Evolutionary conservation across 1,140 invertebrate species (phyloP).

Genomic region (Ectropis grisescens): DNA sequence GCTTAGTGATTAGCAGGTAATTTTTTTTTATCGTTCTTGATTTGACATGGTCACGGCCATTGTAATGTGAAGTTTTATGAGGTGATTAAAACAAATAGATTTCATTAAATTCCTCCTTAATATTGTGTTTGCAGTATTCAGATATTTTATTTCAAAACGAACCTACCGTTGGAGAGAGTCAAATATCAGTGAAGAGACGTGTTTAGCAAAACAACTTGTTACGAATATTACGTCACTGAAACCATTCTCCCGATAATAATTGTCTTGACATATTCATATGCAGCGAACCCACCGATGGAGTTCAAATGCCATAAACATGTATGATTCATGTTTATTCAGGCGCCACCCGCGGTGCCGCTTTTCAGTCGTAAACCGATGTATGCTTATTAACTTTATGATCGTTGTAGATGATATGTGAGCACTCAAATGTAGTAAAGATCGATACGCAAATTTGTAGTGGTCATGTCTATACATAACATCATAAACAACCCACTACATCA

Average conservation of each 20-base stretch:
- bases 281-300: no score
- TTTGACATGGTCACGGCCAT: no score
- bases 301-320: constrained; percentile 18
- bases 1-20: no score
- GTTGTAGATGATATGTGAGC: background rate
- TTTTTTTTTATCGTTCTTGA: no score
- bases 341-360: constrained; percentile 5
- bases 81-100: no score
- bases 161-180: no score
- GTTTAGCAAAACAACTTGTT: background rate
- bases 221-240: background rate
- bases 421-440: background rate
- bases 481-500: background rate
- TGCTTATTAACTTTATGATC: background rate
- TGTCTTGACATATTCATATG: no score
- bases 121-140: background rate
- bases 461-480: background rate
- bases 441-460: background rate
- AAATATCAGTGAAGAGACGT: background rate
- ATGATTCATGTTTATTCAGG: constrained; percentile 33
- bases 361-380: no score
- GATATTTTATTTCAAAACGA: no score
- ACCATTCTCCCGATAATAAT: background rate
- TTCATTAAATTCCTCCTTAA: background rate
- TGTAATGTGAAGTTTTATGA: no score